A percentile compares a stretch with the other conserved stretches of the same genome.
These are phyloP conservation scores for Tetragonula carbonaria DNA, from an alignment of 2,888 invertebrate genomes.

Conservation along the genomic window DNA sequence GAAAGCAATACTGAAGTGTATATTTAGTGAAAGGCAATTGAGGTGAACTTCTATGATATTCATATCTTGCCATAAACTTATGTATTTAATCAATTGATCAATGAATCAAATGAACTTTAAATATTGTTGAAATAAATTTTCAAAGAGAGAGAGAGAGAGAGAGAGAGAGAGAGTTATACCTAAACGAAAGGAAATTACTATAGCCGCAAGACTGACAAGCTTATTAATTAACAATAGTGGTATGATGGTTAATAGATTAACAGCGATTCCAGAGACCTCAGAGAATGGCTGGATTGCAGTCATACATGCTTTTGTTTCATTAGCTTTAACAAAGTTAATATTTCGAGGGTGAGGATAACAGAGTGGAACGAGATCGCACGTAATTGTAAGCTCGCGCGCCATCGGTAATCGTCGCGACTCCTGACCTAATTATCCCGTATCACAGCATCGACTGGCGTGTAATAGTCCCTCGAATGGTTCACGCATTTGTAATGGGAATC, in stretches of 20 bases:
- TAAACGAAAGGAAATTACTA: neutral
- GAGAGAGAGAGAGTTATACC: neutral
- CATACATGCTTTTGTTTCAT: slow-evolving; percentile 29
- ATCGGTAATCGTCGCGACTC: slow-evolving; percentile 38
- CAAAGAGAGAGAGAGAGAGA: neutral
- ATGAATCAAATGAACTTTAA: no score
- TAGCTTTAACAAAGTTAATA: neutral
- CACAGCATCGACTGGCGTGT: slow-evolving; percentile 34
- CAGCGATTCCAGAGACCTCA: neutral
- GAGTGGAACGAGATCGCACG: slow-evolving; percentile 9
- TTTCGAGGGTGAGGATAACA: slow-evolving; percentile 1
- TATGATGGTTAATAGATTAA: neutral
- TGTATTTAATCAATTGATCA: no score
- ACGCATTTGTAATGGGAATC: slow-evolving; percentile 33
- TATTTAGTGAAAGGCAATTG: no score
- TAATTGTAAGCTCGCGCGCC: slow-evolving; percentile 32
- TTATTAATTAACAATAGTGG: neutral
- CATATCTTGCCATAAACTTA: no score
- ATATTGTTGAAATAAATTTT: neutral
- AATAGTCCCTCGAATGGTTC: slow-evolving; percentile 19
- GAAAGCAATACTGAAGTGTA: no score
- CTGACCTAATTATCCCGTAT: slow-evolving; percentile 44
- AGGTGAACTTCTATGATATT: no score
- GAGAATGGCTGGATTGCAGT: slow-evolving; percentile 1
- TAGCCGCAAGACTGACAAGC: neutral